Evolutionary conservation across 2,888 invertebrate species (phyloP), one percentile per base, ranked within the genome.

Genomic region (Ferdinandea cuprea): DNA sequence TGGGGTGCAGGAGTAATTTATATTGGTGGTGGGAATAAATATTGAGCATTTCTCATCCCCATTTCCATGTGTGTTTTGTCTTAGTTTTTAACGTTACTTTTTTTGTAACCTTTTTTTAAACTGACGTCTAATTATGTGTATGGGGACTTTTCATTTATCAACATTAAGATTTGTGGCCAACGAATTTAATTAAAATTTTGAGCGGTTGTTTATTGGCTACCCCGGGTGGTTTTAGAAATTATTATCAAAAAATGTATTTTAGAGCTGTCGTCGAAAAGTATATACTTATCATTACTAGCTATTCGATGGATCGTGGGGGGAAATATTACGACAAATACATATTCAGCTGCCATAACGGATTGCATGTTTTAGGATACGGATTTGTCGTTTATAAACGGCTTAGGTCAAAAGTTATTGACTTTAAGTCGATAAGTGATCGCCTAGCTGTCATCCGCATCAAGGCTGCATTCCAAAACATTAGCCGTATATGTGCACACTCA

Each of bases 1-100:
- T 83, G 83, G 78, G 83, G 78, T 78, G 72, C 66, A 77, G 15
- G 13, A 40, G 44, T 77, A 66, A 71, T 81, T 65, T 76, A 74
- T 76, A 9, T n/a, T 46, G 59, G 17, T 37, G 66, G 58, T 66
- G 76, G 66, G 66, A 74, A 74, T 19, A 28, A n/a, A 17, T 3
- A 40, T 13, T 28, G n/a, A 52, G 28, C 28, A 5, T 30, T 4
- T 28, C 37, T 25, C 30, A 32, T 40, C 19, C 40, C 48, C 65
- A 9, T 25, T 37, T 37, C 21, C 30, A 28, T 63, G 63, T 63
- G 35, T 48, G 25, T 63, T 48, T 1, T 35, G 32, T 35, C 15
- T 9, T 6, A n/a, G 11, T 7, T 8, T 52, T 5, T 35, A 4
- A 35, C 9, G 46, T 61, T 61, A 13, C 35, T 13, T 59, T 3